Evolutionary conservation across 2,113 vertebrate species (phyloP), one percentile per base, ranked within the genome.

Genomic region (Planiliza haematocheilus): DNA sequence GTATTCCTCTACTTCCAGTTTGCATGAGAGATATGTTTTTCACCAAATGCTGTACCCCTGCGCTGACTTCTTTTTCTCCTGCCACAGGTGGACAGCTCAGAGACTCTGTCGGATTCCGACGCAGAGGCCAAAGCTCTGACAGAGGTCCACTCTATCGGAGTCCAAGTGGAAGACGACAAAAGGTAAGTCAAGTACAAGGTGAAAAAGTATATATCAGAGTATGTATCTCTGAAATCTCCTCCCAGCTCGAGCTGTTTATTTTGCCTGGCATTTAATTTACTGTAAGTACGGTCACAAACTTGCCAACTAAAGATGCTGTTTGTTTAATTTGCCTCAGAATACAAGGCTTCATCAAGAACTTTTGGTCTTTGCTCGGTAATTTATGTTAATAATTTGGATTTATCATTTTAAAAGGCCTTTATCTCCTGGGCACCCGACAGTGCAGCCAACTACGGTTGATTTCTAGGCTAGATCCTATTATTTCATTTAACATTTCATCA

Each of bases 151-250:
- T 99, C 98, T 64, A 96, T 99, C 0, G 98, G 98, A 11, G 96
- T 99, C 48, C 98, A 99, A 86, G 97, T 99, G 90, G 98, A 99
- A 88, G 98, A 99, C 42, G 96, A 99, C 81, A 98, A 97, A 91
- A 96, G 97, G 98, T 99, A 93, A 82, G 10, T 8, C 14, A 46
- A 74, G 61, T 4, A 1, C 14, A 52, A 36, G 1, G 7, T 6
- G 48, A 4, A 46, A 41, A 46, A 71, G 9, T 6, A 4, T 39
- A 69, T 16, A 8, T 46, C 30, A 41, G 41, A 71, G 9, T 6
- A 4, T 39, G 65, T 16, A 8, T 46, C 30, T 55, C 61, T 16
- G 4, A 43, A 69, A 65, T 39, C 30, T 41, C 16, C 8, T 49
- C 34, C 24, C n/a, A 48, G 55, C 61, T 70, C 8, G 17, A 69